Conservation (phyloP, 2,113 vertebrate genomes). For the Caranx melampygus region DNA sequence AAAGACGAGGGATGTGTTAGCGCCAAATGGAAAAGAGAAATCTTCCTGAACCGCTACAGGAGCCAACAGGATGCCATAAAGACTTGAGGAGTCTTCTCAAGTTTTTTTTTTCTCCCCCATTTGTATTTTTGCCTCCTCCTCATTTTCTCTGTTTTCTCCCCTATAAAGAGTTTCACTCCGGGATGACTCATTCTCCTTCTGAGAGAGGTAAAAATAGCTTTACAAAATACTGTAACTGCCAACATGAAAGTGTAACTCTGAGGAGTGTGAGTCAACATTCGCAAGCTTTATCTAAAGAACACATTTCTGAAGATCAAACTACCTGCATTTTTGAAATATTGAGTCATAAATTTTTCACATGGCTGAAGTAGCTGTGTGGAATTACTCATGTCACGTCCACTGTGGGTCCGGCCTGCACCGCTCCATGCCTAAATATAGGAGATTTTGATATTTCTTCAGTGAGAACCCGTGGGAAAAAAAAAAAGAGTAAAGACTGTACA, state of each 20-base stretch:
- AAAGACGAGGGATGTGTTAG: constrained; percentile 52
- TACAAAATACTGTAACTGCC: constrained; percentile 44
- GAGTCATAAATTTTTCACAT: constrained; percentile 10
- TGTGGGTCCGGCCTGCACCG: neutral
- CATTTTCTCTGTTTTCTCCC: constrained; percentile 38
- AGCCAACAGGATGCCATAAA: constrained; percentile 46
- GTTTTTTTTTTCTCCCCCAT: constrained; percentile 3
- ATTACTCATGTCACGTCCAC: constrained; percentile 1
- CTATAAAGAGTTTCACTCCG: constrained; percentile 31
- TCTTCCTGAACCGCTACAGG: constrained; percentile 53
- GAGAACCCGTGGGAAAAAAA: neutral
- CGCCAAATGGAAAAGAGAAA: constrained; percentile 57
- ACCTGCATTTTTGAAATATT: constrained; percentile 11
- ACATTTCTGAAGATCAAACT: constrained; percentile 21
- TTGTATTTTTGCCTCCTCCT: constrained; percentile 43
- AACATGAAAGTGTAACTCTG: constrained; percentile 37
- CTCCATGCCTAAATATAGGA: neutral
- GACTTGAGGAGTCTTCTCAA: constrained; percentile 33
- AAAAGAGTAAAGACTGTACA: constrained; percentile 7
- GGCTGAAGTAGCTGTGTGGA: neutral
- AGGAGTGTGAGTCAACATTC: constrained; percentile 39
- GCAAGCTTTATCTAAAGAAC: constrained; percentile 16
- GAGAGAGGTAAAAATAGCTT: constrained; percentile 53
- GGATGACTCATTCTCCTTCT: constrained; percentile 51
- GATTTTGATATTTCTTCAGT: constrained; percentile 10